Evolutionary conservation across 2,797 vertebrate species (phyloP).

Genomic region (Pantherophis alleghaniensis): DNA sequence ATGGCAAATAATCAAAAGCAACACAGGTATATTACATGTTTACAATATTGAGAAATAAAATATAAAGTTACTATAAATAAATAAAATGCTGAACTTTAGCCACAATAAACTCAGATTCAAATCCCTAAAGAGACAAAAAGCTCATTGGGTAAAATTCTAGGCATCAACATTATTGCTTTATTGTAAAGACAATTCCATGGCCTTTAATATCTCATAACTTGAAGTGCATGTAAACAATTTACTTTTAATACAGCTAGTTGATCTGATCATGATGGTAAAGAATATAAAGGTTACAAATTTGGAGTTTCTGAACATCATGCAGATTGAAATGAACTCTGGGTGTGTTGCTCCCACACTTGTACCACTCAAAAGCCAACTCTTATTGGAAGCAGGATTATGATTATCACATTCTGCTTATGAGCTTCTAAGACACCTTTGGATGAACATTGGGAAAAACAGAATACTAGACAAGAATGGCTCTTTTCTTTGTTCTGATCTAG

Average conservation of each 20-base stretch:
- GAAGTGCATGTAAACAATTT: neutral
- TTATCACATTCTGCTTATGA: neutral
- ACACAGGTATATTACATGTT: neutral
- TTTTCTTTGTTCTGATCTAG: neutral
- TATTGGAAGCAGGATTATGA: too few species aligned
- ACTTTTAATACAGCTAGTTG: neutral
- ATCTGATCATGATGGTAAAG: neutral
- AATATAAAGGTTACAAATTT: neutral
- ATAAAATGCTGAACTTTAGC: neutral
- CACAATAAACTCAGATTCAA: neutral
- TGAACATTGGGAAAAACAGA: neutral
- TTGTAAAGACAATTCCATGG: neutral
- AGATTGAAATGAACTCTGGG: neutral
- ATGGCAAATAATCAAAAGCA: neutral
- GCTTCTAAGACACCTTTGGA: too few species aligned
- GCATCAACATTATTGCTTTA: neutral
- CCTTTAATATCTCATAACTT: neutral
- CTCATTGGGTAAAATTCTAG: neutral
- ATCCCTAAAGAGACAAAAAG: neutral
- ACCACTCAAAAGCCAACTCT: neutral
- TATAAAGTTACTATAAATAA: neutral
- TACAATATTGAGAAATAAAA: neutral
- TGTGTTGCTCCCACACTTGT: neutral
- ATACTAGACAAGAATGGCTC: neutral
- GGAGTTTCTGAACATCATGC: neutral